phyloP scores from a whole-genome alignment of 2,113 vertebrate species.

The Puffinus mauretanicus region DNA sequence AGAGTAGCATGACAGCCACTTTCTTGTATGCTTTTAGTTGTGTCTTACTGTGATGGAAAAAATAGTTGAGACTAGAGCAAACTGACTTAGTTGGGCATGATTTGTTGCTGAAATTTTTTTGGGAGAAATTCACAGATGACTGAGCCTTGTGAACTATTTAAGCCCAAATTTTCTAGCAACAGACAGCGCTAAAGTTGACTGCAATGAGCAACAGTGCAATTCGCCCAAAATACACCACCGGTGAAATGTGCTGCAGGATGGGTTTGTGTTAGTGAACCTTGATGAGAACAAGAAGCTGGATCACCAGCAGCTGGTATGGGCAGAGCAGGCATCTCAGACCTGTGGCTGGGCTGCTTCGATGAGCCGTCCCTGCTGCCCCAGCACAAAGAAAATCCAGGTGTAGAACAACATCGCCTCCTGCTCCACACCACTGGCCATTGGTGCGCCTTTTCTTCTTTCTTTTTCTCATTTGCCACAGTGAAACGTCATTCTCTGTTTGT shows the following conservation, averaged over 20 bases:
- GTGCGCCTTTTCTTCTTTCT: fast-evolving
- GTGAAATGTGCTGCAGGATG: not conserved
- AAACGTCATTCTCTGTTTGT: not conserved
- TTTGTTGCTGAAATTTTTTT: not conserved
- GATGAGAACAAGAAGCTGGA: not conserved
- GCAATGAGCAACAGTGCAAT: not conserved
- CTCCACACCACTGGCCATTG: not conserved
- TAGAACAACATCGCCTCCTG: not conserved
- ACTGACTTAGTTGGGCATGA: not conserved
- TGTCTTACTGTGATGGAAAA: not conserved
- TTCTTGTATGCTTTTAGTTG: not conserved
- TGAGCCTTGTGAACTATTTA: not conserved
- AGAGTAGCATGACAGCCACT: not conserved
- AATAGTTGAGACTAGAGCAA: not conserved
- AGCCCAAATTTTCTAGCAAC: not conserved
- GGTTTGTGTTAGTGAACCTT: not conserved
- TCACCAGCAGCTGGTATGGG: not conserved
- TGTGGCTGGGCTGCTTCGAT: not conserved
- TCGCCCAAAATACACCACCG: not conserved
- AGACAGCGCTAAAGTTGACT: not conserved
- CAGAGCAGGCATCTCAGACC: not conserved
- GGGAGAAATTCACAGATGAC: not conserved
- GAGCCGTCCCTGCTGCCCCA: not conserved
- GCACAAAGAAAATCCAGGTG: not conserved
- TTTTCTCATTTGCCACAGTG: not conserved